Evolutionary conservation across 2,797 vertebrate genomes (phyloP).

Genomic region (Malurus leucopterus): DNA sequence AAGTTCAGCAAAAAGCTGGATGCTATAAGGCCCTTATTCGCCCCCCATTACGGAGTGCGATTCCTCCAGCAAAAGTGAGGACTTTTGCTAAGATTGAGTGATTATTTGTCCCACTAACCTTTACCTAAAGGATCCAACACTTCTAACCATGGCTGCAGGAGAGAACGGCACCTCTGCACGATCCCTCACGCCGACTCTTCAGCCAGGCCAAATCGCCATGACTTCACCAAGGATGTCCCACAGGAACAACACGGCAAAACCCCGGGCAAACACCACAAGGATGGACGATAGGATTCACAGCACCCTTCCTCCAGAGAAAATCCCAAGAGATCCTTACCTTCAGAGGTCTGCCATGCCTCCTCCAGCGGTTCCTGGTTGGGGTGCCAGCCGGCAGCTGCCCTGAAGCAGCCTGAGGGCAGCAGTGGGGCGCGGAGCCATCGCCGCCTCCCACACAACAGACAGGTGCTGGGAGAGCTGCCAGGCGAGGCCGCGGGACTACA

Average conservation of each 20-base stretch:
- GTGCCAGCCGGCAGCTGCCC: not conserved
- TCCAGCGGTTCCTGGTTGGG: not conserved
- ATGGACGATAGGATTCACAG: not conserved
- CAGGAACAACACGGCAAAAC: not conserved
- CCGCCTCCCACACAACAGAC: not conserved
- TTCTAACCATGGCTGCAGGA: not conserved
- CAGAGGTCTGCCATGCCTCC: not conserved
- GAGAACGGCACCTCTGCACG: not conserved
- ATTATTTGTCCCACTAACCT: not conserved
- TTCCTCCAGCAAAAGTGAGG: not conserved
- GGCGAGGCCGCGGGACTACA: not conserved
- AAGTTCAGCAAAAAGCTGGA: not conserved
- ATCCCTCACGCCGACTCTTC: not conserved
- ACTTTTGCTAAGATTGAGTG: not conserved
- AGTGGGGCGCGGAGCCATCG: not conserved
- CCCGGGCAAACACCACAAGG: fast-evolving
- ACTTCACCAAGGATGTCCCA: not conserved
- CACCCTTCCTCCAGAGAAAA: not conserved
- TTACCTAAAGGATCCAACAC: not conserved
- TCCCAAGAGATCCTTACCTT: not conserved
- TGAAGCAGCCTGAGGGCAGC: not conserved
- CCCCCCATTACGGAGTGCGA: not conserved
- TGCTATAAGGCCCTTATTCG: not conserved
- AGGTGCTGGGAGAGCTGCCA: not conserved
- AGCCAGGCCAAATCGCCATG: not conserved